Conservation (phyloP, 2,113 vertebrate genomes). For the Acanthisitta chloris region DNA sequence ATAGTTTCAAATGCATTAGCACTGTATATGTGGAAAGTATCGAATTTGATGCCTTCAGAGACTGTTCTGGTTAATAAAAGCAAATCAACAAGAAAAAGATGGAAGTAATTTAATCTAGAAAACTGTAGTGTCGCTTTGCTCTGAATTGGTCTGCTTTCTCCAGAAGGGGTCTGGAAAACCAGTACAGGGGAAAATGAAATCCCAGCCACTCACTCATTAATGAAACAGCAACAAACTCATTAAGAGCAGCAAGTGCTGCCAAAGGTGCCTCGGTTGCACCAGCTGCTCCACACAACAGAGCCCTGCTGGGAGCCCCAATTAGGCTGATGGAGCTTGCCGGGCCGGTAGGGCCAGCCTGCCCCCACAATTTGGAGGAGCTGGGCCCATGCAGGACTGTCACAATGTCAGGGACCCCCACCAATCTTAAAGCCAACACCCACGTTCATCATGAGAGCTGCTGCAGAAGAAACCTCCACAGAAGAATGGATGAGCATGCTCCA, state of each 20-base stretch:
- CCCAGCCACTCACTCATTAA: not conserved
- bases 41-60: not conserved
- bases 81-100: not conserved
- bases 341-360: not conserved
- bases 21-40: not conserved
- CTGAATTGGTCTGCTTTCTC: not conserved
- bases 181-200: not conserved
- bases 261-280: not conserved
- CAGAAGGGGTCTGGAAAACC: not conserved
- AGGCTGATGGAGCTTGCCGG: not conserved
- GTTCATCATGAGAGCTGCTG: accelerated
- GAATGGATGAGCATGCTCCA: accelerated
- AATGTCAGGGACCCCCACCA: not conserved
- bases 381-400: not conserved
- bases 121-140: accelerated
- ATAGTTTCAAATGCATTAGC: not conserved
- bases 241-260: not conserved
- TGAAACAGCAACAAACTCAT: not conserved
- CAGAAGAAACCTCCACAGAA: accelerated
- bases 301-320: not conserved
- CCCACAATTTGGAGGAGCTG: not conserved
- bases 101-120: not conserved
- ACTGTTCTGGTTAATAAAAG: not conserved
- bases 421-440: accelerated
- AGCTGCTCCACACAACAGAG: not conserved